phyloP scores from a whole-genome alignment of 2,113 vertebrate genomes.

The Eolophus roseicapilla region DNA sequence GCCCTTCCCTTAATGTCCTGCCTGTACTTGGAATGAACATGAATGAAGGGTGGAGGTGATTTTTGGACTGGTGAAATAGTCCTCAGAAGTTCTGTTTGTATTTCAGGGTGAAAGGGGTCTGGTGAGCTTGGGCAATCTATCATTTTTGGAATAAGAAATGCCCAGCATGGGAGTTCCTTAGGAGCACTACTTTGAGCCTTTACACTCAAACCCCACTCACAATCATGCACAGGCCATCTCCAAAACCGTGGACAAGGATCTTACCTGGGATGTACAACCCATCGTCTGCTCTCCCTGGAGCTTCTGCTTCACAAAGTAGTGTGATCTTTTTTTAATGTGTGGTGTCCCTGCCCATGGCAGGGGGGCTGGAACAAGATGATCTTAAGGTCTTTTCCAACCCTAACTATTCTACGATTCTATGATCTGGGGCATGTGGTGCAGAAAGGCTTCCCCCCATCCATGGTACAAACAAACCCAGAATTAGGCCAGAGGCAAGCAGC shows the following conservation, averaged over 20 bases:
- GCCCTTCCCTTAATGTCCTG: neutral
- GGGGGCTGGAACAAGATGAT: too few species aligned
- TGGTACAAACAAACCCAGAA: neutral
- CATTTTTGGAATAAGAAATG: neutral
- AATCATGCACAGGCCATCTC: neutral
- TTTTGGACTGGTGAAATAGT: neutral
- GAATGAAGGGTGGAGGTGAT: neutral
- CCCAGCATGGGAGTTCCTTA: neutral
- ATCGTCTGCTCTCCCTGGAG: neutral
- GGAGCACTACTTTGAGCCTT: neutral
- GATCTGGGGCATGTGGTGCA: fast-evolving
- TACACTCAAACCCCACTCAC: neutral
- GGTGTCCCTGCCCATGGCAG: too few species aligned
- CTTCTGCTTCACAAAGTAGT: neutral
- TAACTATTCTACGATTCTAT: too few species aligned
- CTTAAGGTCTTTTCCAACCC: too few species aligned
- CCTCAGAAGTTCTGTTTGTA: neutral
- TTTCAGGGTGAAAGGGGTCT: neutral
- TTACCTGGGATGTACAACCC: neutral
- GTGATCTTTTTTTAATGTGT: too few species aligned
- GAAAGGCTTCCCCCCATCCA: neutral
- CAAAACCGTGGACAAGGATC: neutral
- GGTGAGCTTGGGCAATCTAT: neutral
- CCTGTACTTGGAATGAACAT: neutral
- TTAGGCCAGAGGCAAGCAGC: neutral